A percentile compares a stretch with the other conserved stretches of the same genome.
phyloP scores from a whole-genome alignment of 1,140 invertebrate species.

The Achroia grisella region DNA sequence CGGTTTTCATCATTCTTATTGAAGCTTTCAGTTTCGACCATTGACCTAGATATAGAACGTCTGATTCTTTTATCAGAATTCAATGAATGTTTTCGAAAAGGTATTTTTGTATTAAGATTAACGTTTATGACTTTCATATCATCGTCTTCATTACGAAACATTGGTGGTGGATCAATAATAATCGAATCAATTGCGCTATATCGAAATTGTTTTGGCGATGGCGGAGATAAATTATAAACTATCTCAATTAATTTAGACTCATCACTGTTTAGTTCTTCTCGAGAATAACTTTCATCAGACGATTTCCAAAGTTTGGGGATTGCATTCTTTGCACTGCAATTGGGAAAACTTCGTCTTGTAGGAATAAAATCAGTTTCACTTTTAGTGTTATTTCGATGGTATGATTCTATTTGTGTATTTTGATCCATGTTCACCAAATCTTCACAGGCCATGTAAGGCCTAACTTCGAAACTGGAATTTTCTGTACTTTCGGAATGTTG shows the following conservation, averaged over 20 bases:
- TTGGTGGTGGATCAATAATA: constrained; percentile 74
- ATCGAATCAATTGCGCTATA: constrained; percentile 39
- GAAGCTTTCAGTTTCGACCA: constrained; percentile 56
- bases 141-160: constrained; percentile 70
- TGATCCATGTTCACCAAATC: constrained; percentile 78
- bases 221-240: constrained; percentile 54
- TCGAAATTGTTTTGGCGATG: constrained; percentile 40
- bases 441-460: constrained; percentile 77
- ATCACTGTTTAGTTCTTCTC: constrained; percentile 26
- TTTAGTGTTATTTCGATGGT: constrained; percentile 38
- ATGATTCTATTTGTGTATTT: constrained; percentile 67
- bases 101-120: constrained; percentile 53
- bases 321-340: constrained; percentile 36
- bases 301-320: constrained; percentile 59
- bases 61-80: constrained; percentile 69
- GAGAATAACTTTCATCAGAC: constrained; percentile 46
- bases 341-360: constrained; percentile 57
- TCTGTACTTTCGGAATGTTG: constrained; percentile 76
- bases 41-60: constrained; percentile 57
- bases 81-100: constrained; percentile 65
- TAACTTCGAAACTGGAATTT: constrained; percentile 74
- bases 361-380: constrained; percentile 48
- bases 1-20: constrained; percentile 31
- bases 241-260: constrained; percentile 29
- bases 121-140: constrained; percentile 61